phyloP scores from a whole-genome alignment of 2,113 vertebrate species.

The Cochlearius cochlearius region DNA sequence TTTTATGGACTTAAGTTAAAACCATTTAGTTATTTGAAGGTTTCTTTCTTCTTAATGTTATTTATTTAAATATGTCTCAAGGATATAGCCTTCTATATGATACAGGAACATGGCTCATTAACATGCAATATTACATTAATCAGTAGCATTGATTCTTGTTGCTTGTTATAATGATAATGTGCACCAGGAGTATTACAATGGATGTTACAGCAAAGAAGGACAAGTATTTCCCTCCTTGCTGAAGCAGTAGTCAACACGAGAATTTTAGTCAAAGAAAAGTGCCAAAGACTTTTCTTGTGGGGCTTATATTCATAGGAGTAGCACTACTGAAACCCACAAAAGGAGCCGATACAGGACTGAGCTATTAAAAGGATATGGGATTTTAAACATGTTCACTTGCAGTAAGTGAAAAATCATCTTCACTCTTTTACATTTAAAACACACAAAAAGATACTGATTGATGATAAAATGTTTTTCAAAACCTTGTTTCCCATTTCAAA shows the following conservation, averaged over 20 bases:
- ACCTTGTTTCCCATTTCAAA: neutral
- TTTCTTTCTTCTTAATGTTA: slow-evolving; percentile 15
- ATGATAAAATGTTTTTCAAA: neutral
- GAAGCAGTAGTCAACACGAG: neutral
- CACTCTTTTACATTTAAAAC: neutral
- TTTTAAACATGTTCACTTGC: fast-evolving
- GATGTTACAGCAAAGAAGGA: neutral
- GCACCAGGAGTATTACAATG: neutral
- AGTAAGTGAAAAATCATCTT: neutral
- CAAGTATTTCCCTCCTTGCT: neutral
- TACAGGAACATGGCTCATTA: neutral
- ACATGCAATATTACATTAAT: slow-evolving; percentile 10
- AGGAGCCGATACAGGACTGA: neutral
- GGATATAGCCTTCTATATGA: neutral
- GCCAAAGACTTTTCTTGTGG: neutral
- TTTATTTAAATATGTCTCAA: slow-evolving; percentile 43
- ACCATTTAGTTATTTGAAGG: slow-evolving; percentile 19
- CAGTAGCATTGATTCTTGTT: neutral
- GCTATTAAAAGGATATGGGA: neutral
- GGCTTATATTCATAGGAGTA: neutral
- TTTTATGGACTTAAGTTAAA: slow-evolving; percentile 54
- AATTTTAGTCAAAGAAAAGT: neutral
- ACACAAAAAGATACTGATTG: neutral
- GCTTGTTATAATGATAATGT: neutral
- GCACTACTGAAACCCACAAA: neutral